Evolutionary conservation across 2,113 vertebrate genomes (phyloP), one percentile per base, ranked within the genome.

Genomic region (Amphilophus citrinellus): DNA sequence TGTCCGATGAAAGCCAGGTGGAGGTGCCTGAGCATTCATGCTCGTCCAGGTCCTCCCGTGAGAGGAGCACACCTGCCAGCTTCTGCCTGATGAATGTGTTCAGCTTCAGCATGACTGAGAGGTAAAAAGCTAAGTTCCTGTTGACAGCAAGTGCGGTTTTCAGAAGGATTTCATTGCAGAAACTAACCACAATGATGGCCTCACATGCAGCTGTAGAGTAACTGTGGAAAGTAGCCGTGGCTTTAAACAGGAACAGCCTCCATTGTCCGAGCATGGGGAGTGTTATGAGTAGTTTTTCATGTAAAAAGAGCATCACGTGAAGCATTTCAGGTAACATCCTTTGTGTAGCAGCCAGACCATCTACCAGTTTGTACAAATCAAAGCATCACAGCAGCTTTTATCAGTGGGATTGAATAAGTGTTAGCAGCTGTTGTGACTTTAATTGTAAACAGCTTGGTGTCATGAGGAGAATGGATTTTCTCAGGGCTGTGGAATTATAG

Each of bases 151-250:
- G 86, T 0, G 90, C 84, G 10, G 60, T 14, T 39, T 77, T 82
- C 81, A 93, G 88, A 2, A 93, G 13, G 59, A 84, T 57, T 76
- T 90, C 89, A 39, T 32, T 91, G 79, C 87, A 89, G 20, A 71
- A 42, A 14, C 68, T 84, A 6, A 87, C 3, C 27, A 84, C 73
- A 35, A 86, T 2, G 1, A 87, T 1, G 18, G 83, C 71, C 15
- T 91, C 80, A 3, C 89, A 73, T 9, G 76, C 82, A 71, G 83
- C 73, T 66, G 20, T 20, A 3, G 82, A 61, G 81, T 80, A 90
- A 37, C 71, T 10, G 3, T 24, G 32, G n/a, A 92, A 5, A n/a
- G 47, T 50, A 1, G 47, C 15, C 42, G 20, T 10, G 3, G 44
- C 53, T 42, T 58, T 83, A 5, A 78, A 9, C 18, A 84, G 47